A percentile compares a stretch with the other conserved stretches of the same genome.
Evolutionary conservation across 2,113 vertebrate genomes (phyloP).

Genomic region (Austrofundulus limnaeus): DNA sequence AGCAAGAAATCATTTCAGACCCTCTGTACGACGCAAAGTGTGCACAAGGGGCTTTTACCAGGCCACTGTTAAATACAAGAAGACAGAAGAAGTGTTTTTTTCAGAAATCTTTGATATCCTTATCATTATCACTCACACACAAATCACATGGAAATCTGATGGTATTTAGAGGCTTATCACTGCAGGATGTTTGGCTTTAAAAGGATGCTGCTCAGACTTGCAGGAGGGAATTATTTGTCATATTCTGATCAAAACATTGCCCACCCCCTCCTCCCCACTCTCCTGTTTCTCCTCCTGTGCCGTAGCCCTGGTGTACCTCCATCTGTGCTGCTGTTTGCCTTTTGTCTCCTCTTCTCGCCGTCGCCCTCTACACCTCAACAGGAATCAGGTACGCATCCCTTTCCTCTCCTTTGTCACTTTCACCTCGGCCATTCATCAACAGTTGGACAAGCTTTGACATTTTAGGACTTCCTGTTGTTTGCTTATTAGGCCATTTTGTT

Average conservation of each 20-base stretch:
- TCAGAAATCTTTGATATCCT: too few species aligned
- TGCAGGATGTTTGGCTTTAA: too few species aligned
- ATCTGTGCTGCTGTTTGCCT: conserved; percentile 62
- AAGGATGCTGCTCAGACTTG: background rate
- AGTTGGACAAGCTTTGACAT: conserved; percentile 39
- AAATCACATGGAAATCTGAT: too few species aligned
- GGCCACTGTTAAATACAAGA: too few species aligned
- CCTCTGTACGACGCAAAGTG: too few species aligned
- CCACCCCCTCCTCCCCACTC: too few species aligned
- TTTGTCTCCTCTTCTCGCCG: conserved; percentile 67
- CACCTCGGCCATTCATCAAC: background rate
- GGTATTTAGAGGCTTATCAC: too few species aligned
- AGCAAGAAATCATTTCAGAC: too few species aligned
- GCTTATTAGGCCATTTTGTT: conserved; percentile 11
- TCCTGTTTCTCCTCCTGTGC: too few species aligned
- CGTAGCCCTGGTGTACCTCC: conserved; percentile 60
- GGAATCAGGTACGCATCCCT: conserved; percentile 62
- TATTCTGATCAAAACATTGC: background rate
- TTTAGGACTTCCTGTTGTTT: conserved; percentile 21
- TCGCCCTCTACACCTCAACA: conserved; percentile 53
- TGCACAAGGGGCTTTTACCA: too few species aligned
- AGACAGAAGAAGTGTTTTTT: too few species aligned
- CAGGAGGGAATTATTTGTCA: background rate
- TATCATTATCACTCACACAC: too few species aligned
- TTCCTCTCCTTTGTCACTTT: background rate